Percentiles rank a stretch among this genome's conserved stretches.
Evolutionary conservation across 2,113 vertebrate genomes (phyloP).

Genomic region (Macroglossus sobrinus): DNA sequence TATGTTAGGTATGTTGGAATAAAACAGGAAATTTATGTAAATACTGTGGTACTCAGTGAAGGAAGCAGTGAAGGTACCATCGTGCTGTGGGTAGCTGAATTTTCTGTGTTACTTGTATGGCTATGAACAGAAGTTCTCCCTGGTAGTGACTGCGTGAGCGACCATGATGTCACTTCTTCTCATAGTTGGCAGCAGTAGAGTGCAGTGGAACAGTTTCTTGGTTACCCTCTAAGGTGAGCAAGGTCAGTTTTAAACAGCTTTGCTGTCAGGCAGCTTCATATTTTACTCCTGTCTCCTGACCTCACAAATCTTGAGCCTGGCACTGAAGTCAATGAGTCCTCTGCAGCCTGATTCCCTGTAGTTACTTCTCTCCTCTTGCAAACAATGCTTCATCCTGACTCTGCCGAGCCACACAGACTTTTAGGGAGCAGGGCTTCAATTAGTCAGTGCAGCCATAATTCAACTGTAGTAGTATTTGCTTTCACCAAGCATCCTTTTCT

Average conservation of each 20-base stretch:
- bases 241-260: slow-evolving; percentile 68
- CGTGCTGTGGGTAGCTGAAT: not conserved
- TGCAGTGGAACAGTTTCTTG: slow-evolving; percentile 34
- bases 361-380: not conserved
- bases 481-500: not conserved
- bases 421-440: slow-evolving; percentile 5
- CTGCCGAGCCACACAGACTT: not conserved
- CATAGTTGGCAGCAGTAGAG: slow-evolving; percentile 10
- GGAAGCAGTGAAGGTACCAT: not conserved
- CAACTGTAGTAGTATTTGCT: slow-evolving; percentile 17
- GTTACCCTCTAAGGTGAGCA: slow-evolving; percentile 53
- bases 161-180: not conserved
- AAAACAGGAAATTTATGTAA: not conserved
- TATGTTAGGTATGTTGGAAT: not conserved
- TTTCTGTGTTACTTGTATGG: not conserved
- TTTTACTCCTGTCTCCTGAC: slow-evolving; percentile 55
- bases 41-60: not conserved
- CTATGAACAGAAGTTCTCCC: not conserved
- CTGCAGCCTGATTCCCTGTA: not conserved
- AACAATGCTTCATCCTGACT: not conserved
- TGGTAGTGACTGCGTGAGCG: not conserved
- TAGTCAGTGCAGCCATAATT: slow-evolving; percentile 6
- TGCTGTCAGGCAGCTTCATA: slow-evolving; percentile 57
- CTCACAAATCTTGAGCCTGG: slow-evolving; percentile 63
- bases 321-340: slow-evolving; percentile 40